Evolutionary conservation across 2,888 invertebrate species (phyloP).

Genomic region (Mactromeris polynyma): DNA sequence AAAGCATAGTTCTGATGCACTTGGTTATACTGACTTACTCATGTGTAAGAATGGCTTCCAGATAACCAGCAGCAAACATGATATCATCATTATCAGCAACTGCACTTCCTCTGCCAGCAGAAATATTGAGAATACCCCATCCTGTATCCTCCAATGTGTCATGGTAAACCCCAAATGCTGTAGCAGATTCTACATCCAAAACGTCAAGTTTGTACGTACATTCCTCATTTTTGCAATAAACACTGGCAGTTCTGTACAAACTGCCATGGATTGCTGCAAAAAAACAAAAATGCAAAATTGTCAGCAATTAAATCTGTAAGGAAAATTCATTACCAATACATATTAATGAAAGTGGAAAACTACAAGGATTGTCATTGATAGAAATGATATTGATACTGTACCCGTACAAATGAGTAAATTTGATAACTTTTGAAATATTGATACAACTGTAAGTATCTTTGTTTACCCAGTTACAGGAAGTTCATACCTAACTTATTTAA

Average conservation of each 20-base stretch:
- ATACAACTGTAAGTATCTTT: too few relatives aligned
- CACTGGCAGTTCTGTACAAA: slow-evolving; percentile 67
- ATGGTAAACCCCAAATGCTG: slow-evolving; percentile 82
- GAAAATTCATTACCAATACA: neutral
- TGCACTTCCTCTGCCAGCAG: slow-evolving; percentile 75
- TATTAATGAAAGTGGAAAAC: neutral
- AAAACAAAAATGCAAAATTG: neutral
- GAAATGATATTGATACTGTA: neutral
- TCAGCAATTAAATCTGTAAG: neutral
- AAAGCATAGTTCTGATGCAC: neutral
- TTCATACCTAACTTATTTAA: too few relatives aligned
- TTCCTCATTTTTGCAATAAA: slow-evolving; percentile 68
- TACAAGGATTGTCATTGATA: neutral
- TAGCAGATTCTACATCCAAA: slow-evolving; percentile 70
- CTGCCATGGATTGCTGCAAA: slow-evolving; percentile 24
- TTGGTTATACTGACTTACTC: slow-evolving; percentile 73
- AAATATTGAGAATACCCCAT: slow-evolving; percentile 85
- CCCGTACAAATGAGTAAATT: neutral
- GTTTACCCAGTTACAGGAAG: too few relatives aligned
- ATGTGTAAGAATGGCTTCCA: slow-evolving; percentile 84
- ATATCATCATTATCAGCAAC: slow-evolving; percentile 73
- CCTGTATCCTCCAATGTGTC: slow-evolving; percentile 81
- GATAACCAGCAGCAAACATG: slow-evolving; percentile 84
- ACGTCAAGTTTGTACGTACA: slow-evolving; percentile 68
- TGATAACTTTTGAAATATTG: neutral